These are phyloP conservation scores for Teinopalpus imperialis DNA, from an alignment of 2,888 invertebrate genomes.

Conservation along the genomic window DNA sequence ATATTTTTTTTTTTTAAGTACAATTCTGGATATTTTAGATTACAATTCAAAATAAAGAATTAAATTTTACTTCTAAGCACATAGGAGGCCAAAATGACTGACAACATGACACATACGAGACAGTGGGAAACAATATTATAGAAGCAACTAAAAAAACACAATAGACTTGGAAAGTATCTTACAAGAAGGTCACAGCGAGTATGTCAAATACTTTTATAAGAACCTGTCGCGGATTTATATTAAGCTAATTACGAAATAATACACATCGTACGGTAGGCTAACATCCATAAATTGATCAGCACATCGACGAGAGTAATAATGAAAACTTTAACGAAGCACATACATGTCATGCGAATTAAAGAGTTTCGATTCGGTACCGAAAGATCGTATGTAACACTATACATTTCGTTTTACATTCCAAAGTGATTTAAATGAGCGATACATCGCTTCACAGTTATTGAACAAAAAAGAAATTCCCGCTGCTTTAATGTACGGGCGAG, in stretches of 20 bases:
- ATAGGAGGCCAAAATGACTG: too few relatives aligned
- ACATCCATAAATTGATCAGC: constrained; percentile 12
- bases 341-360: background rate
- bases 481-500: constrained; percentile 19
- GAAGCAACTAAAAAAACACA: background rate
- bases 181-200: background rate
- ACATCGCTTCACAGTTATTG: constrained; percentile 21
- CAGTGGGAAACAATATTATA: too few relatives aligned
- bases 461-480: constrained; percentile 20
- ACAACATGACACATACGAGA: too few relatives aligned
- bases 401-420: constrained; percentile 12
- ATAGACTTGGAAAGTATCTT: background rate
- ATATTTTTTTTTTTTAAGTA: too few relatives aligned
- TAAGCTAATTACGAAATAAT: constrained; percentile 3
- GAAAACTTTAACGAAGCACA: constrained; percentile 7
- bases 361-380: constrained; percentile 5
- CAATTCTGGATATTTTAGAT: too few relatives aligned
- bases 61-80: too few relatives aligned
- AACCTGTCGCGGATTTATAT: background rate
- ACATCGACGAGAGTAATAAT: constrained; percentile 10
- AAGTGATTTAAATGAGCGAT: constrained; percentile 23
- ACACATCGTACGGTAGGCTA: constrained; percentile 1
- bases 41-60: too few relatives aligned
- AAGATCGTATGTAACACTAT: background rate
- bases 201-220: background rate